Evolutionary conservation across 2,113 vertebrate genomes (phyloP), one percentile per base, ranked within the genome.

Genomic region (Zeus faber): DNA sequence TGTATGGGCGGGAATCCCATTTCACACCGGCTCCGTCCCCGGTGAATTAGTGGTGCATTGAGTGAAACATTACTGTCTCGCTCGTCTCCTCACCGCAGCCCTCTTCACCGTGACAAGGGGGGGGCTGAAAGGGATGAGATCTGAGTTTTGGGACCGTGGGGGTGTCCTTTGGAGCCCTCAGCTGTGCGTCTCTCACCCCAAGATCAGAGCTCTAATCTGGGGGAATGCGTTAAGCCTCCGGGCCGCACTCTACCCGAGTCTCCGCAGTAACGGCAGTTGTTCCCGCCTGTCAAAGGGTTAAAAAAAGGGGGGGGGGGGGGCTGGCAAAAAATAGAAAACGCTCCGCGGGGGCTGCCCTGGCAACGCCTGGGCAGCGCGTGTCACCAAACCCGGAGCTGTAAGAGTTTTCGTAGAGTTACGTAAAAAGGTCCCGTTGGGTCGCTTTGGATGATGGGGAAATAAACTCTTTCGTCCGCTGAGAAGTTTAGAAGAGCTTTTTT

Each of bases 171-270:
- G 39, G 16, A 13, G 48, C 65, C 54, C 52, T 76, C 82, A 76
- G 70, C 63, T 81, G 70, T 63, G 72, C 51, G 48, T 67, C 67
- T 69, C 50, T 65, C 70, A 68, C 48, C 21, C 51, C 5, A 24
- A 47, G 41, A 70, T 72, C 63, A 35, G 22, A 17, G 47, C 72
- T 50, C 62, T 80, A 74, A 75, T 75, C 67, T 79, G 58, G 70
- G 69, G 54, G 76, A 85, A 83, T 79, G 83, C 71, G 66, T 85
- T 79, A 73, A 85, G 61, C 60, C 37, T 16, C 65, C 65, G 58
- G 69, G 70, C 63, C 27, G 22, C 58, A 27, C 23, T 53, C 53
- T 29, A 14, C 1, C 3, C 49, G 18, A 2, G 39, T 66, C 27
- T 48, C 54, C 50, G 60, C 9, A 3, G 62, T 74, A 55, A 22